Conservation (phyloP, 2,113 vertebrate genomes). For the Gymnogyps californianus region DNA sequence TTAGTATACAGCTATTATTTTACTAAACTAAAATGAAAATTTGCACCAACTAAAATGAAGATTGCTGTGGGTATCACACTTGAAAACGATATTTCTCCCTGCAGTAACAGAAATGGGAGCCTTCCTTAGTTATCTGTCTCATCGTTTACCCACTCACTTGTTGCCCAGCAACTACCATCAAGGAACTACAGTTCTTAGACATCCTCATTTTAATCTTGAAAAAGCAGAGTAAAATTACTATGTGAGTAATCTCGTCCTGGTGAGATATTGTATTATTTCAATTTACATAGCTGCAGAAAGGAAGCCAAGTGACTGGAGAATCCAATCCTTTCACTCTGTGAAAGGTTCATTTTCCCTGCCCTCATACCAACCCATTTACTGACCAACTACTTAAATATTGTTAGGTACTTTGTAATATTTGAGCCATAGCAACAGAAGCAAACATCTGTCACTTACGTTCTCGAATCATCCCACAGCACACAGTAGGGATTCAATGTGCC, state of each 20-base stretch:
- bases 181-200: not conserved
- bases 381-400: not conserved
- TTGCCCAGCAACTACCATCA: constrained; percentile 30
- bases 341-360: not conserved
- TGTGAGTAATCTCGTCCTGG: not conserved
- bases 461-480: constrained; percentile 91
- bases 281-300: not conserved
- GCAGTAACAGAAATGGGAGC: not conserved
- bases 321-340: not conserved
- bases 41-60: not conserved
- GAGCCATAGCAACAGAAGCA: constrained; percentile 38
- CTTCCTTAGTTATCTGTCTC: not conserved
- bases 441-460: constrained; percentile 87
- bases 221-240: not conserved
- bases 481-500: constrained; percentile 95
- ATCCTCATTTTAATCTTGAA: not conserved
- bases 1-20: not conserved
- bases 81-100: not conserved
- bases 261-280: not conserved
- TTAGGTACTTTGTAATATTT: constrained; percentile 15
- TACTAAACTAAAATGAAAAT: not conserved
- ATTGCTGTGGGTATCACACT: not conserved
- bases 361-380: not conserved
- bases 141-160: not conserved
- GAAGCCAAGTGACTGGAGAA: not conserved